Percentiles rank a stretch among this genome's conserved stretches.
phyloP scores from a whole-genome alignment of 2,113 vertebrate species.

The Neopipo cinnamomea region DNA sequence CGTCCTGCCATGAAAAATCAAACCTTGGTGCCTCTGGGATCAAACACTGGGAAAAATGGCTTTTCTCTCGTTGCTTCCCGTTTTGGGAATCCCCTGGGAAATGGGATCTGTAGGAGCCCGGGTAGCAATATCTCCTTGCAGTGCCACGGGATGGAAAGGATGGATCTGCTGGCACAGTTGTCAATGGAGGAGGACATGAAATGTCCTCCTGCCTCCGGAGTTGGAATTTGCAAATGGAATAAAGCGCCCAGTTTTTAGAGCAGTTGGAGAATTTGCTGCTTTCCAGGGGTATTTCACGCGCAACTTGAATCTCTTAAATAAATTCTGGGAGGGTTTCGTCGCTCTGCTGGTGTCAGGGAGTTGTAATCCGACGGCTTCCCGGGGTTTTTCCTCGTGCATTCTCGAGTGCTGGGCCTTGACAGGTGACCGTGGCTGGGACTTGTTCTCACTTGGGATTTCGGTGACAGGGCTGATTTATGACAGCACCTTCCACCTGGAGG shows the following conservation, averaged over 20 bases:
- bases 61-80: not conserved
- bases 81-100: not conserved
- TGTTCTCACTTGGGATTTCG: not conserved
- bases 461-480: not conserved
- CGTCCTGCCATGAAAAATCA: not conserved
- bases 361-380: not conserved
- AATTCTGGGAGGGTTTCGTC: not conserved
- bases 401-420: not conserved
- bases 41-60: not conserved
- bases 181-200: too few species aligned
- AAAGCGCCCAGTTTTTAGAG: not conserved
- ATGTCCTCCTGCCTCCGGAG: not conserved
- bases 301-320: not conserved
- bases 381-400: not conserved
- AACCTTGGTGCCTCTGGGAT: not conserved
- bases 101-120: not conserved
- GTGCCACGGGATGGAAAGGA: not conserved
- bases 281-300: not conserved
- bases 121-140: not conserved
- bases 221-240: not conserved
- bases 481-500: not conserved
- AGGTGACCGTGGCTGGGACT: not conserved
- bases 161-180: not conserved
- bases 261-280: not conserved
- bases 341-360: not conserved